Percentiles rank a stretch among this genome's conserved stretches.
These are phyloP conservation scores for Salvelinus alpinus DNA, from an alignment of 2,113 vertebrate genomes.

Conservation along the genomic window DNA sequence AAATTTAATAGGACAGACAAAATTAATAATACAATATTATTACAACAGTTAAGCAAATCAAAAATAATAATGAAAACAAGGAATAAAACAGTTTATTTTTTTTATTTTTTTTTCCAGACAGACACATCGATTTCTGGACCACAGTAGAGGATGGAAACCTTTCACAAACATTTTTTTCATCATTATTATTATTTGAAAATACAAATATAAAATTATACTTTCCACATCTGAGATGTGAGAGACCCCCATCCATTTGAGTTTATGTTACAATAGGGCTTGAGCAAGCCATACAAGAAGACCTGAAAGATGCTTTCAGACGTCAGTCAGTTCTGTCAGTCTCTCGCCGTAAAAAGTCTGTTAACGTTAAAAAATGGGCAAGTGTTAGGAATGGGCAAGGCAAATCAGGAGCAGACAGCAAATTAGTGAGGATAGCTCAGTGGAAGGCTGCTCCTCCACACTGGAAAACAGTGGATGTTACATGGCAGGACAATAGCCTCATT, in stretches of 20 bases:
- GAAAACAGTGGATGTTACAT: conserved; percentile 28
- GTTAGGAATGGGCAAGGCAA: conserved; percentile 71
- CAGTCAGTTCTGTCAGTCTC: conserved; percentile 76
- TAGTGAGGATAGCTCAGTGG: conserved; percentile 44
- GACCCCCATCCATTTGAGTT: conserved; percentile 90
- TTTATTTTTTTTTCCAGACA: conserved; percentile 95
- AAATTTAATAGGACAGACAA: conserved; percentile 5
- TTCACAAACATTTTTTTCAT: conserved; percentile 95
- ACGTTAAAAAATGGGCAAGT: conserved; percentile 77
- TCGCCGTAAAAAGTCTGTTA: conserved; percentile 75
- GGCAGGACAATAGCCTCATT: conserved; percentile 57
- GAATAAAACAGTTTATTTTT: conserved; percentile 89
- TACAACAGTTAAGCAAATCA: conserved; percentile 2
- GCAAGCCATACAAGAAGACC: conserved; percentile 97
- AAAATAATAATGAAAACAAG: conserved; percentile 41
- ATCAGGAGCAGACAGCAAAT: conserved; percentile 41
- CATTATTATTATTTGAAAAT: conserved; percentile 98
- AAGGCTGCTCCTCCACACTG: conserved; percentile 35
- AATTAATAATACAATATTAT: neutral
- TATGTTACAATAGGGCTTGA: conserved; percentile 96
- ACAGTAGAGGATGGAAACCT: conserved; percentile 99
- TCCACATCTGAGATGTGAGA: conserved; percentile 99
- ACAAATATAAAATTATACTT: conserved; percentile 99
- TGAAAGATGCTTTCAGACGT: conserved; percentile 92
- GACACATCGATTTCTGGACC: conserved; percentile 99